These are phyloP conservation scores for Reticulitermes speratus DNA, from an alignment of 1,140 invertebrate genomes.

Conservation along the genomic window DNA sequence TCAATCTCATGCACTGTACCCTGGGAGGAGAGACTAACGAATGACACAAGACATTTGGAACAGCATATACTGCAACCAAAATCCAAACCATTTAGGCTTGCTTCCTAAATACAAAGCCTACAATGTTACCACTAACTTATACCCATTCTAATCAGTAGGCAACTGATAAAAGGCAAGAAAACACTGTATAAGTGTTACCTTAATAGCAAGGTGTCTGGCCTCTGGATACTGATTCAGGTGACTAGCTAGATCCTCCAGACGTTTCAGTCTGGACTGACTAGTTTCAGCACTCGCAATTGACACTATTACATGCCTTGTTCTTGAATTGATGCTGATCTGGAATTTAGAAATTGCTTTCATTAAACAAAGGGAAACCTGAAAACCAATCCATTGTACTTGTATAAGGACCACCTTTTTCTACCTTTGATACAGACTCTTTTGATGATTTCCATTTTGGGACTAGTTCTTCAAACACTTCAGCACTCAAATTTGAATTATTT, in stretches of 20 bases:
- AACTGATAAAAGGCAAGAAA: no score
- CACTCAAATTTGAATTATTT: constrained; percentile 35
- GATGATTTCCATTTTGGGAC: constrained; percentile 50
- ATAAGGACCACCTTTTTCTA: neutral
- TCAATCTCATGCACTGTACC: no score
- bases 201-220: constrained; percentile 66
- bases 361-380: neutral
- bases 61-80: no score
- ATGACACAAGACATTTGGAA: no score
- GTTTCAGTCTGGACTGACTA: constrained; percentile 54
- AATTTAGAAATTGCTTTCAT: constrained; percentile 34
- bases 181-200: constrained; percentile 52
- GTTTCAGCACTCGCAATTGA: constrained; percentile 61
- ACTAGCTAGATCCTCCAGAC: constrained; percentile 65
- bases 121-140: no score
- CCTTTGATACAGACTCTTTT: constrained; percentile 39
- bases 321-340: constrained; percentile 59
- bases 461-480: constrained; percentile 39
- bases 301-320: constrained; percentile 66
- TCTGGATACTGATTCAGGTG: constrained; percentile 73
- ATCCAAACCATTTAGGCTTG: no score
- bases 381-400: neutral
- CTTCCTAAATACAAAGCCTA: no score
- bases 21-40: no score
- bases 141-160: no score